A percentile compares a stretch with the other conserved stretches of the same genome.
phyloP scores from a whole-genome alignment of 2,797 vertebrate species.

The Nasua narica region DNA sequence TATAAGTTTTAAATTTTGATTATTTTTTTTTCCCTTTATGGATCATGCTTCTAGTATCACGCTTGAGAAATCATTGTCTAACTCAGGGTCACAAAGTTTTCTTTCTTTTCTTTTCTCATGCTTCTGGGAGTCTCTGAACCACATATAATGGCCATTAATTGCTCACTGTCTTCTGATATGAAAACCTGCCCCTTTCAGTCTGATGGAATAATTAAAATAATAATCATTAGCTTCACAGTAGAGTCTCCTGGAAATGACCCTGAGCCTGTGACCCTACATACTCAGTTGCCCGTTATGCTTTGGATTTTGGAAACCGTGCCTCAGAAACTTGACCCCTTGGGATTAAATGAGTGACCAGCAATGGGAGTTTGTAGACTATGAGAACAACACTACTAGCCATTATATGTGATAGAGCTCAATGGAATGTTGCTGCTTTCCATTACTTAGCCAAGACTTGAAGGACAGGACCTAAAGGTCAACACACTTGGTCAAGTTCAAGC shows the following conservation, averaged over 20 bases:
- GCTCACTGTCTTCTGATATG: not conserved
- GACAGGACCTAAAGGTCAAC: not conserved
- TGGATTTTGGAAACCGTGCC: not conserved
- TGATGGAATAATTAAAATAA: not conserved
- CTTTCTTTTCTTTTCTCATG: not conserved
- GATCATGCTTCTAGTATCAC: not conserved
- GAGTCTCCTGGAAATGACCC: not conserved
- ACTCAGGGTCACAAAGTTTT: not conserved
- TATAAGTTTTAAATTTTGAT: not conserved
- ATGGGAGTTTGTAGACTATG: not conserved
- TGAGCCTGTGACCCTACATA: not conserved
- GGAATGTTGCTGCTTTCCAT: not conserved
- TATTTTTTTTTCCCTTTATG: not conserved
- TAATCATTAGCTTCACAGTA: not conserved
- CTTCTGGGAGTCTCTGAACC: not conserved
- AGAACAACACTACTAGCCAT: not conserved
- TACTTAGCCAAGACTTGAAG: not conserved
- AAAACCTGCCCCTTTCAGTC: not conserved
- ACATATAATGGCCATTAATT: not conserved
- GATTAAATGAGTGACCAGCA: not conserved
- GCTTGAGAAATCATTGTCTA: not conserved
- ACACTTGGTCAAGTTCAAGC: not conserved
- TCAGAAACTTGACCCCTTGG: not conserved
- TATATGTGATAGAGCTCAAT: not conserved
- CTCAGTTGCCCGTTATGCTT: not conserved